Conservation (phyloP, 1,140 invertebrate species). For the Holcopasites calliopsidis region DNA sequence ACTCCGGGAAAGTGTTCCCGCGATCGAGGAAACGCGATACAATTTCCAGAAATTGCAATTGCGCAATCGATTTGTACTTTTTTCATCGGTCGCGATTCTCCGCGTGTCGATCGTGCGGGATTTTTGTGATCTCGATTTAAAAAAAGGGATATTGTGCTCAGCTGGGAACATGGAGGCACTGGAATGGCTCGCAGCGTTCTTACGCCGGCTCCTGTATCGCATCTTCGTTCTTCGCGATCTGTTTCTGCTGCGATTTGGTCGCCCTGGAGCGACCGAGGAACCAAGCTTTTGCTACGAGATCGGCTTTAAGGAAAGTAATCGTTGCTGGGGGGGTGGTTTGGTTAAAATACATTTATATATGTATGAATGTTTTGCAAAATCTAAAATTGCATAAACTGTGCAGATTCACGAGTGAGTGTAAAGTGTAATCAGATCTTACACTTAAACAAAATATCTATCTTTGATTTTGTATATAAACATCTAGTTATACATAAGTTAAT, state of each 20-base stretch:
- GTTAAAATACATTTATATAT: no score
- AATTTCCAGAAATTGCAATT: slow-evolving; percentile 4
- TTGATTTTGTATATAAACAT: no score
- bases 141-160: background rate
- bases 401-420: no score
- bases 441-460: no score
- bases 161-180: background rate
- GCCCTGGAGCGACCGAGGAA: slow-evolving; percentile 3
- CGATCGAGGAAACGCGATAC: background rate
- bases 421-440: no score
- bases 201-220: slow-evolving; percentile 3
- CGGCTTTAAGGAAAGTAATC: slow-evolving; percentile 25
- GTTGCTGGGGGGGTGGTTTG: slow-evolving; percentile 11
- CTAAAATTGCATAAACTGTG: no score
- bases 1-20: slow-evolving; percentile 25
- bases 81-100: background rate
- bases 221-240: slow-evolving; percentile 11
- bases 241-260: slow-evolving; percentile 9
- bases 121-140: background rate
- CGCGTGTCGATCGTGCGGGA: background rate
- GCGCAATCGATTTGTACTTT: background rate
- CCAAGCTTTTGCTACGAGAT: background rate
- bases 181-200: slow-evolving; percentile 5
- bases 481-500: no score
- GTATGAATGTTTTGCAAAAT: no score